phyloP scores from a whole-genome alignment of 2,888 invertebrate genomes.

The Norana najaformis region DNA sequence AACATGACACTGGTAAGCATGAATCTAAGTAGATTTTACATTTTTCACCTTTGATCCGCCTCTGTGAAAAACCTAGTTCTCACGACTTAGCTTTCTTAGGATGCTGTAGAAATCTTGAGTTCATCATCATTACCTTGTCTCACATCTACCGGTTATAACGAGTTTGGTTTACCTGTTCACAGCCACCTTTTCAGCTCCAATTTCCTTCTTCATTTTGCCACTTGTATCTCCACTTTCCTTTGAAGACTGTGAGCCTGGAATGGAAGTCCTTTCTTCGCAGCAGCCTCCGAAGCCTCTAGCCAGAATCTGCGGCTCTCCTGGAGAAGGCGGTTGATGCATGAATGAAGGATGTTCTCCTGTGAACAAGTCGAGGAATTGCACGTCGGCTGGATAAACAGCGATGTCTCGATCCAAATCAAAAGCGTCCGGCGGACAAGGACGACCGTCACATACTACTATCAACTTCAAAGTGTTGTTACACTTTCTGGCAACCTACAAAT shows the following conservation, averaged over 20 bases:
- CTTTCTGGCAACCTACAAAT: constrained; percentile 8
- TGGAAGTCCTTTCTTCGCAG: not conserved
- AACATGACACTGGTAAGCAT: no score
- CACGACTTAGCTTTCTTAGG: no score
- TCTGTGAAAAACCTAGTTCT: no score
- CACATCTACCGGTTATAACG: not conserved
- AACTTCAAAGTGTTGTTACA: constrained; percentile 16
- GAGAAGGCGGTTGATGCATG: not conserved
- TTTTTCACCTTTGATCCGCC: no score
- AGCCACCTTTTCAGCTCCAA: not conserved
- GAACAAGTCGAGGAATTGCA: not conserved
- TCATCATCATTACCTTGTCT: no score
- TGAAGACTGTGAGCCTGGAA: not conserved
- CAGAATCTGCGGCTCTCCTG: not conserved
- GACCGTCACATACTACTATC: not conserved
- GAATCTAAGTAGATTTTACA: no score
- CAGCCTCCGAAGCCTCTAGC: not conserved
- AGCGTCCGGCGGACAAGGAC: not conserved
- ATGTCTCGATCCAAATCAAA: not conserved
- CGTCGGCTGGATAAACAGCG: not conserved
- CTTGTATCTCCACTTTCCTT: not conserved
- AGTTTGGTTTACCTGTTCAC: not conserved
- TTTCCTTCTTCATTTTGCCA: not conserved
- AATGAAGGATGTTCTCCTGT: not conserved
- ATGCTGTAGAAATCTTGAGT: no score